phyloP scores from a whole-genome alignment of 1,140 invertebrate genomes.

The Daktulosphaira vitifoliae region DNA sequence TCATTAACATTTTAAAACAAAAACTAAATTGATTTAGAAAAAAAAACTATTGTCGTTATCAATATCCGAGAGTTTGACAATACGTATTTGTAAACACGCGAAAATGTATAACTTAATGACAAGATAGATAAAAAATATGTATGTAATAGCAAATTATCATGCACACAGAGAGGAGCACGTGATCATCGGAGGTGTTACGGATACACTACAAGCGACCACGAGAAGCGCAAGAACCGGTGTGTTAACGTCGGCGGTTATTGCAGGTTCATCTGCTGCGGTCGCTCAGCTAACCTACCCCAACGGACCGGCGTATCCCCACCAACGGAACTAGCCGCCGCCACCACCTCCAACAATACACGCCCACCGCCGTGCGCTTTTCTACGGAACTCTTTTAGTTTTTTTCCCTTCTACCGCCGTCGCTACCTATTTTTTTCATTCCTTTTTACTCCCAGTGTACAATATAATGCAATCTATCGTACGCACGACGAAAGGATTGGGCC shows the following conservation, averaged over 20 bases:
- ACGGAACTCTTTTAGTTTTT: background rate
- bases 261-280: slow-evolving; percentile 22
- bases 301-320: slow-evolving; percentile 8
- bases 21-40: too few species aligned
- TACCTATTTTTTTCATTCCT: background rate
- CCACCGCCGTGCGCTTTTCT: slow-evolving; percentile 2
- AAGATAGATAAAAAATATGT: too few species aligned
- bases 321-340: background rate
- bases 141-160: too few species aligned
- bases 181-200: background rate
- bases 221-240: background rate
- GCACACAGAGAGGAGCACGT: background rate
- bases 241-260: background rate
- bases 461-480: background rate
- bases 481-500: slow-evolving; percentile 27
- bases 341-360: slow-evolving; percentile 4
- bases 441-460: background rate
- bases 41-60: too few species aligned
- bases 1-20: too few species aligned
- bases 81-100: background rate
- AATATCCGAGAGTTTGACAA: background rate
- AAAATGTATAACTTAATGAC: background rate
- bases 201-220: background rate
- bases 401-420: background rate
- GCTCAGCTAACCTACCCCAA: slow-evolving; percentile 23